Base-by-base conservation (phyloP, 2,113 vertebrate species). In the Crypturellus undulatus region DNA sequence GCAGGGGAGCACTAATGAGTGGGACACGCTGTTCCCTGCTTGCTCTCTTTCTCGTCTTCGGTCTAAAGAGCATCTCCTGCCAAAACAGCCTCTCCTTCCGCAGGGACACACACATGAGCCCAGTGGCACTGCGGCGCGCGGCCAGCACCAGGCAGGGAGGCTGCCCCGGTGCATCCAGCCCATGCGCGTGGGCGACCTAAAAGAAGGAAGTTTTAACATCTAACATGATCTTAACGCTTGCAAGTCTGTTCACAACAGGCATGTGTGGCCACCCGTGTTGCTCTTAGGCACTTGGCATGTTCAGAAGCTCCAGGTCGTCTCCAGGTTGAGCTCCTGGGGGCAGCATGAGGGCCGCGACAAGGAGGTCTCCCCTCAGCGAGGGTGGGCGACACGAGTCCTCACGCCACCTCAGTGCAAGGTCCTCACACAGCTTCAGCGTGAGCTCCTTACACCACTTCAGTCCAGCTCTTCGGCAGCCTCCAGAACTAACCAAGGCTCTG, bases 401-500 rank as follows among this genome's bases (percentile, higher is more conserved):
- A 18, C 45, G 45, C 45, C 18, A 16, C 45, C 18, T 45, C 45
- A 17, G 18, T 17, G 45, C 16, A 16, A 42, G 40, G 40, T 42
- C 40, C 40, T 42, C 40, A 42, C 40, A 10, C 40, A 10, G 8
- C 40, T 12, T 42, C 40, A 42, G 12, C 18, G 9, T 19, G 19
- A 47, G 8, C 8, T 13, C 40, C 40, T 42, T 9, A 42, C 40
- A 42, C 40, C 8, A 12, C 40, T 80, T 9, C 24, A 58, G 51
- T 51, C 12, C 4, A 6, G 4, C 18, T 19, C 49, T 86, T 43
- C 9, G 1, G 10, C 49, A 72, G 18, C 43, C 78, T 58, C 14
- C 28, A 49, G 8, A 38, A 43, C 1, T 1, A 56, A 69, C 0
- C 0, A 49, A 22, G 21, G 1, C 5, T 3, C 45, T 0, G 1